Conservation (phyloP, 2,888 invertebrate genomes). For the Celastrina argiolus region DNA sequence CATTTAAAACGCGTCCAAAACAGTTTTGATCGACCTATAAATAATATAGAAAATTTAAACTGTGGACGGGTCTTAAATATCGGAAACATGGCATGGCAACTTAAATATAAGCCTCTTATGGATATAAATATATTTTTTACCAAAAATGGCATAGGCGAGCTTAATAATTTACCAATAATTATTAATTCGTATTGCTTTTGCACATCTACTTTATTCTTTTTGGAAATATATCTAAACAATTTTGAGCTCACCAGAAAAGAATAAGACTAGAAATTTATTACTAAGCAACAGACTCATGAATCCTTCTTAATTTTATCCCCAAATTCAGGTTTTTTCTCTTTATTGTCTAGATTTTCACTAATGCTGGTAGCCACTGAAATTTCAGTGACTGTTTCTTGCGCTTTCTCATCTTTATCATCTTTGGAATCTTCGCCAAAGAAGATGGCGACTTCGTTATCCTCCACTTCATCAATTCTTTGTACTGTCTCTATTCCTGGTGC, state of each 20-base stretch:
- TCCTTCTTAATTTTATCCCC: slow-evolving; percentile 53
- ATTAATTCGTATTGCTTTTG: background rate
- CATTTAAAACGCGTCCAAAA: slow-evolving; percentile 21
- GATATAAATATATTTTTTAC: background rate
- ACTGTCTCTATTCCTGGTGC: slow-evolving; percentile 49
- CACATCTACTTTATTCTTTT: background rate
- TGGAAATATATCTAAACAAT: background rate
- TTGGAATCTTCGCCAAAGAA: slow-evolving; percentile 62
- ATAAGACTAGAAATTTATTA: slow-evolving; percentile 33
- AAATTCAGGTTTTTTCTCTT: slow-evolving; percentile 43
- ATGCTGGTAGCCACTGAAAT: slow-evolving; percentile 70
- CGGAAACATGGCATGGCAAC: slow-evolving; percentile 19
- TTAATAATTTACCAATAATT: background rate
- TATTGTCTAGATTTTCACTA: slow-evolving; percentile 53
- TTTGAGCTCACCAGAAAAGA: slow-evolving; percentile 19
- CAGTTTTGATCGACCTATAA: slow-evolving; percentile 11
- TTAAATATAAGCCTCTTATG: slow-evolving; percentile 14
- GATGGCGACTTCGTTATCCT: slow-evolving; percentile 79
- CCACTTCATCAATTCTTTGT: slow-evolving; percentile 58
- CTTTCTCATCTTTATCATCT: slow-evolving; percentile 35
- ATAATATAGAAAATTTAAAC: slow-evolving; percentile 4
- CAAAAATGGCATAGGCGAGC: slow-evolving; percentile 15
- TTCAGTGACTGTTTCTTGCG: slow-evolving; percentile 60
- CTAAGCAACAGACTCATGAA: slow-evolving; percentile 38
- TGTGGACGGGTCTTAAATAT: slow-evolving; percentile 21